phyloP scores from a whole-genome alignment of 2,888 invertebrate genomes.

The Eurytoma adleriae region DNA sequence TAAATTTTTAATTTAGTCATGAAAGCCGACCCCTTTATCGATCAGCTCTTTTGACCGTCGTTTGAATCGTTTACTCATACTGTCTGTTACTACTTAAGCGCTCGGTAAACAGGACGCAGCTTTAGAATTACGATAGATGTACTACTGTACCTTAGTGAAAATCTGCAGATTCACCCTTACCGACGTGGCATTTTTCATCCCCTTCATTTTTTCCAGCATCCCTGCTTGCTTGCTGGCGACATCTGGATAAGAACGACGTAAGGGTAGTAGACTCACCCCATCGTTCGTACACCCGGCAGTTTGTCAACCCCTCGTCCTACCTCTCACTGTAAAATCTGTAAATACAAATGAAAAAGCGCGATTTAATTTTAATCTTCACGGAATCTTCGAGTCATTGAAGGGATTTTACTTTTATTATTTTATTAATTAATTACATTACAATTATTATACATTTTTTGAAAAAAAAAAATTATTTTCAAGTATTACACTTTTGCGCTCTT shows the following conservation, averaged over 20 bases:
- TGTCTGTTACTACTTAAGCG: constrained; percentile 21
- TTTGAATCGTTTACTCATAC: too few species aligned
- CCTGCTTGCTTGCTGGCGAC: constrained; percentile 62
- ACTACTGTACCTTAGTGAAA: constrained; percentile 52
- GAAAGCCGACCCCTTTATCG: too few species aligned
- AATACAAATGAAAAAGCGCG: constrained; percentile 8
- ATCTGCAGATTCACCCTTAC: constrained; percentile 51
- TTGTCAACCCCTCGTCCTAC: neutral
- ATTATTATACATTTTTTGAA: neutral
- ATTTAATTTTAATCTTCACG: neutral
- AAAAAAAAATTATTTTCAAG: neutral
- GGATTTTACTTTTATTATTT: neutral
- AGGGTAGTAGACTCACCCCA: constrained; percentile 45
- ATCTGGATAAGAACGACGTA: constrained; percentile 57
- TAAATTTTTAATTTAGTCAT: too few species aligned
- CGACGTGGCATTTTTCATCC: constrained; percentile 55
- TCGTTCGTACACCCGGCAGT: neutral
- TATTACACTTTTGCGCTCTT: too few species aligned
- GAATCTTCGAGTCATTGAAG: neutral
- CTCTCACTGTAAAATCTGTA: neutral
- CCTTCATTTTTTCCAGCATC: constrained; percentile 41
- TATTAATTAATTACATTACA: neutral
- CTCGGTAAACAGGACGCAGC: neutral
- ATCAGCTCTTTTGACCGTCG: too few species aligned
- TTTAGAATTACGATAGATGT: constrained; percentile 14